phyloP scores from a whole-genome alignment of 2,797 vertebrate genomes.

The Protonibea diacanthus region DNA sequence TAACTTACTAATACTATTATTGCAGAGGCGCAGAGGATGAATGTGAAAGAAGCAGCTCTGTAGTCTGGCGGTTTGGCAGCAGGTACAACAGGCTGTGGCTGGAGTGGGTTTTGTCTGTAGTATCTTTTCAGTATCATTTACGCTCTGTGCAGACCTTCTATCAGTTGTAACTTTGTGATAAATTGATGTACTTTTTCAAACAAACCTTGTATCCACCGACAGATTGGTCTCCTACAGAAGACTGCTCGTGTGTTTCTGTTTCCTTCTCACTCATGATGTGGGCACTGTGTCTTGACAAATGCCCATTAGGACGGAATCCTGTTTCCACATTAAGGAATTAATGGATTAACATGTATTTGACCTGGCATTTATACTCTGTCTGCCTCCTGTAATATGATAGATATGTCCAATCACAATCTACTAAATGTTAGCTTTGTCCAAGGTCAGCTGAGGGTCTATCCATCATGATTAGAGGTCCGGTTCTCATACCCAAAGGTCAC shows the following conservation, averaged over 20 bases:
- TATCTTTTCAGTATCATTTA: too few species aligned
- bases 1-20: too few species aligned
- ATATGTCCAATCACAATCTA: slow-evolving; percentile 31
- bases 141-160: too few species aligned
- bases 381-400: slow-evolving; percentile 41
- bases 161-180: neutral
- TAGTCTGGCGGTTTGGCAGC: too few species aligned
- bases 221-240: slow-evolving; percentile 5
- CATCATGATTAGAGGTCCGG: slow-evolving; percentile 41
- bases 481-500: slow-evolving; percentile 21
- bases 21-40: too few species aligned
- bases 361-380: slow-evolving; percentile 28
- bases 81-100: too few species aligned
- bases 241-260: slow-evolving; percentile 4
- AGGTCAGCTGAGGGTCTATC: slow-evolving; percentile 12
- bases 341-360: slow-evolving; percentile 66
- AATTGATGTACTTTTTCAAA: neutral
- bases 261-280: slow-evolving; percentile 33
- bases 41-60: too few species aligned
- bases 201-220: neutral
- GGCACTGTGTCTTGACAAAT: slow-evolving; percentile 53
- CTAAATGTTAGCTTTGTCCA: slow-evolving; percentile 22
- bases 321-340: slow-evolving; percentile 71
- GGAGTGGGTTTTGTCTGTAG: too few species aligned
- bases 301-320: slow-evolving; percentile 68